A percentile compares a stretch with the other conserved stretches of the same genome.
Evolutionary conservation across 2,888 invertebrate genomes (phyloP).

Genomic region (Thysanoteuthis rhombus): DNA sequence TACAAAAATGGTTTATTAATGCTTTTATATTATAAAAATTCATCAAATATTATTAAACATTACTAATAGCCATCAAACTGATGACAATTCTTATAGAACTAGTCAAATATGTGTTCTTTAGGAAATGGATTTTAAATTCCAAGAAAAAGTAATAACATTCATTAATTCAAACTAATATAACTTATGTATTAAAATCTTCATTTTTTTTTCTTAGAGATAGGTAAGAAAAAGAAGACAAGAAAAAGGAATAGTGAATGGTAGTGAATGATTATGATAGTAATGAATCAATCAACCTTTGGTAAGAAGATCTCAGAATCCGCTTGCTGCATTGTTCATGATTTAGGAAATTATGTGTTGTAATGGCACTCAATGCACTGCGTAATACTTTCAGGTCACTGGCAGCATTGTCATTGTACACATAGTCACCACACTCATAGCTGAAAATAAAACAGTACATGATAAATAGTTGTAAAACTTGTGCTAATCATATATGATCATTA

Average conservation of each 20-base stretch:
- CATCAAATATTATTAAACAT: background rate
- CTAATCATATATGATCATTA: no score
- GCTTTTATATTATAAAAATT: background rate
- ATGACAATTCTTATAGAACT: no score
- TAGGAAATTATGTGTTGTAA: conserved; percentile 60
- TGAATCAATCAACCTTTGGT: conserved; percentile 42
- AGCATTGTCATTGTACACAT: conserved; percentile 64
- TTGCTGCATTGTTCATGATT: conserved; percentile 53
- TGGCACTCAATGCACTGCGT: conserved; percentile 60
- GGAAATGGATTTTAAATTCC: no score
- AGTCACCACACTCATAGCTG: conserved; percentile 67
- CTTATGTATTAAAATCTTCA: no score
- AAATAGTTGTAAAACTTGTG: no score
- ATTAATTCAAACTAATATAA: no score
- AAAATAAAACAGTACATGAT: conserved; percentile 29
- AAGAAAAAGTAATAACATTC: no score
- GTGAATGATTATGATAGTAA: background rate
- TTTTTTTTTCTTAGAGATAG: no score
- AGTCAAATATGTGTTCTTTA: no score
- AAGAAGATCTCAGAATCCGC: conserved; percentile 57
- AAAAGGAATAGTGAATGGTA: no score
- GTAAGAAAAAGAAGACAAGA: no score
- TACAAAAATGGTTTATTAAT: background rate
- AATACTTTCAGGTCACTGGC: conserved; percentile 63
- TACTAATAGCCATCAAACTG: no score